These are phyloP conservation scores for Drosophila pseudotalamancana DNA, from an alignment of 2,888 invertebrate species.

Conservation along the genomic window DNA sequence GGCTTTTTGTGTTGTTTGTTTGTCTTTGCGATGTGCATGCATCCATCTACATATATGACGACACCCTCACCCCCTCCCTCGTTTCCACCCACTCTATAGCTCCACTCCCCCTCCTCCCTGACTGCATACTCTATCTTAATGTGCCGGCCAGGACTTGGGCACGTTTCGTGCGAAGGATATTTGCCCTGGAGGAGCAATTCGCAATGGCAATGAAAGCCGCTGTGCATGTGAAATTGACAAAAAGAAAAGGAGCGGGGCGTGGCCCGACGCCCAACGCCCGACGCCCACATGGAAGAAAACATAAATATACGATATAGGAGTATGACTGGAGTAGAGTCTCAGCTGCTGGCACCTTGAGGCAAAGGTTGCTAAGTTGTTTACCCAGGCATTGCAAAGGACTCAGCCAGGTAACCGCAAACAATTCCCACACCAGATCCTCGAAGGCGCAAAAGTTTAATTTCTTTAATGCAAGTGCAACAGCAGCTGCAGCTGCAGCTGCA, in stretches of 20 bases:
- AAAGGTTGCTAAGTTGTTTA: conserved; percentile 72
- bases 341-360: conserved; percentile 52
- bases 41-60: conserved; percentile 1
- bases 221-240: conserved; percentile 73
- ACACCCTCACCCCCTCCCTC: neutral
- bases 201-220: conserved; percentile 57
- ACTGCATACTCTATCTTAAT: neutral
- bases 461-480: conserved; percentile 61
- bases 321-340: conserved; percentile 49
- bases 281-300: conserved; percentile 48
- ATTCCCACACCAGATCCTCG: conserved; percentile 8
- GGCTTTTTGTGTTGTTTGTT: conserved; percentile 44
- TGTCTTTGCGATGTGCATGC: conserved; percentile 35
- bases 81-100: neutral
- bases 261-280: conserved; percentile 29
- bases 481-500: conserved; percentile 10
- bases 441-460: conserved; percentile 62
- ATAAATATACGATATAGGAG: too few relatives aligned
- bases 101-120: neutral
- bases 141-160: conserved; percentile 59
- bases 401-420: conserved; percentile 28
- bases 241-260: conserved; percentile 57
- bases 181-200: conserved; percentile 72
- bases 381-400: conserved; percentile 57
- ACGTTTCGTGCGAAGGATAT: conserved; percentile 66